phyloP scores from a whole-genome alignment of 35 echinoderm and acorn worm genomes.

The Stichopus chloronotus region DNA sequence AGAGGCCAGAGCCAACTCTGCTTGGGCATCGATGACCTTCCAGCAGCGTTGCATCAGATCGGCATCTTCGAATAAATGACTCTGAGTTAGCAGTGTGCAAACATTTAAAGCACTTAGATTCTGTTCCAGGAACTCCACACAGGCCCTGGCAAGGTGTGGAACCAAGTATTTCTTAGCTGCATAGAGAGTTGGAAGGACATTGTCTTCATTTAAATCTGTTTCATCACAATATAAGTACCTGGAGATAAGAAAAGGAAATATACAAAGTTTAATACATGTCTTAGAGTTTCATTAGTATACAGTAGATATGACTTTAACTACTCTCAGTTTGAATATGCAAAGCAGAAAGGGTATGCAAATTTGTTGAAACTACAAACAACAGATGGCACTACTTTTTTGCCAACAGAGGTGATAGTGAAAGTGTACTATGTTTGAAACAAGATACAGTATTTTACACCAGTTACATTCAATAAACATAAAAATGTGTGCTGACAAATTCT shows the following conservation, averaged over 20 bases:
- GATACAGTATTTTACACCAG: too few species aligned
- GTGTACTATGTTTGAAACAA: too few species aligned
- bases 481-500: too few species aligned
- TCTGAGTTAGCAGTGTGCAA: constrained; percentile 89
- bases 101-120: constrained; percentile 93
- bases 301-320: neutral
- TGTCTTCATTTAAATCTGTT: constrained; percentile 91
- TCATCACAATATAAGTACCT: constrained; percentile 99
- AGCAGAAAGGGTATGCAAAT: too few species aligned
- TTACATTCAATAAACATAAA: too few species aligned
- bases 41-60: constrained; percentile 96
- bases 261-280: too few species aligned
- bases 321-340: too few species aligned
- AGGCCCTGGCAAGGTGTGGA: constrained; percentile 87
- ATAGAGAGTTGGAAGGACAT: constrained; percentile 94
- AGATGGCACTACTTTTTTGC: too few species aligned
- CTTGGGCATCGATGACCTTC: constrained; percentile 98
- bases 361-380: too few species aligned
- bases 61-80: constrained; percentile 93
- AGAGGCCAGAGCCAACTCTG: constrained; percentile 88
- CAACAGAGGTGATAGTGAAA: too few species aligned
- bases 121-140: constrained; percentile 89
- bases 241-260: constrained; percentile 20
- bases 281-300: neutral
- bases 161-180: constrained; percentile 98